A percentile compares a stretch with the other conserved stretches of the same genome.
Conservation (phyloP, 2,888 invertebrate species). For the Chymomyza caudatula region DNA sequence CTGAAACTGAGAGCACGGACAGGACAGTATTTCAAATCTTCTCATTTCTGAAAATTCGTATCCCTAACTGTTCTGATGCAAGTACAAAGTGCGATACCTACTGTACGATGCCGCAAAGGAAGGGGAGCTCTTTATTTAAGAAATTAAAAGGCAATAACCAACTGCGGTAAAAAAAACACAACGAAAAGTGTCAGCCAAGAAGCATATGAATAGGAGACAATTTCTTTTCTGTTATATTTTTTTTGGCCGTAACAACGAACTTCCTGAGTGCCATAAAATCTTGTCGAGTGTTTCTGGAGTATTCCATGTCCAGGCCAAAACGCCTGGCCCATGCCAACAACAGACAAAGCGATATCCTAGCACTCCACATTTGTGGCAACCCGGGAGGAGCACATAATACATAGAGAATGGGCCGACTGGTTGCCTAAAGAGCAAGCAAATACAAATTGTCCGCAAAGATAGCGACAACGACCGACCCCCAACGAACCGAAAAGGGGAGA, state of each 20-base stretch:
- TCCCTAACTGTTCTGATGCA: no score
- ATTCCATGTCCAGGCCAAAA: not conserved
- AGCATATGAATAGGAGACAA: conserved; percentile 33
- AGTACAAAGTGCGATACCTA: no score
- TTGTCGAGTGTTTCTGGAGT: conserved; percentile 39
- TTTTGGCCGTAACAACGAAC: conserved; percentile 49
- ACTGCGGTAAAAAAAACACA: conserved; percentile 40
- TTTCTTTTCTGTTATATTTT: conserved; percentile 7
- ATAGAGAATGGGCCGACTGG: conserved; percentile 15
- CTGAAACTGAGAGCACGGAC: no score
- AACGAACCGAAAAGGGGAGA: conserved; percentile 47
- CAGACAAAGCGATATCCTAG: conserved; percentile 33
- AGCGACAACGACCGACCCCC: conserved; percentile 45
- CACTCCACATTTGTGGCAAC: no score
- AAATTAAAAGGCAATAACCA: conserved; percentile 6
- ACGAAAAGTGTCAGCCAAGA: conserved; percentile 41
- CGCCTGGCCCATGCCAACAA: not conserved
- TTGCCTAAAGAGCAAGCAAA: conserved; percentile 47
- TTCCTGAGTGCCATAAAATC: conserved; percentile 59
- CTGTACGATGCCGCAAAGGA: not conserved
- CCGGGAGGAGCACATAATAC: not conserved
- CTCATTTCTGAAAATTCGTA: no score
- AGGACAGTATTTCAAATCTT: no score
- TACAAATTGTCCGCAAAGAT: conserved; percentile 46
- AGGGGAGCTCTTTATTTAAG: not conserved